Conservation (phyloP, 2,113 vertebrate genomes). For the Siniperca chuatsi region DNA sequence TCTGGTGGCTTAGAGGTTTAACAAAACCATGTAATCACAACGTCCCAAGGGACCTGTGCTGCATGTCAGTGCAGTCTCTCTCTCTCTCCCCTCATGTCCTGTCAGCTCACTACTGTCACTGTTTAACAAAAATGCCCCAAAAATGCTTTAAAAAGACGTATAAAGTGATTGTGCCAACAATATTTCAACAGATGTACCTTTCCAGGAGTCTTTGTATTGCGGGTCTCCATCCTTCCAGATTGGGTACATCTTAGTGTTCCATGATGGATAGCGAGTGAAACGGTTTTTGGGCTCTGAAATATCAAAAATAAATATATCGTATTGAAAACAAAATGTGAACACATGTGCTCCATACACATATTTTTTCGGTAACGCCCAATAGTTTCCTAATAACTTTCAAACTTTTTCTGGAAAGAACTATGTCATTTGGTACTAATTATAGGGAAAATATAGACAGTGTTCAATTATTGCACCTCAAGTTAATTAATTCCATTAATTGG, state of each 20-base stretch:
- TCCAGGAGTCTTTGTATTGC: constrained; percentile 86
- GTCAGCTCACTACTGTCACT: background rate
- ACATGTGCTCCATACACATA: background rate
- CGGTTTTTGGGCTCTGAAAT: constrained; percentile 75
- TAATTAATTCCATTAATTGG: background rate
- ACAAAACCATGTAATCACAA: background rate
- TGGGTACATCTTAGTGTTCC: constrained; percentile 88
- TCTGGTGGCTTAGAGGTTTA: background rate
- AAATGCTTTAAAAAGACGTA: background rate
- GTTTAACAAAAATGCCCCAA: background rate
- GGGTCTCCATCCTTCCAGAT: constrained; percentile 86
- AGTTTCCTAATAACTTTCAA: background rate
- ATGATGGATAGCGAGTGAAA: constrained; percentile 82
- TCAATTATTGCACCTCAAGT: background rate
- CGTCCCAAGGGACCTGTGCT: too few relatives aligned
- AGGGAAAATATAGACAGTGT: background rate
- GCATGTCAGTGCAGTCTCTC: background rate
- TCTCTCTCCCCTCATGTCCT: background rate
- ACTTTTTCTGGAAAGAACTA: background rate
- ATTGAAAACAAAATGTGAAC: background rate
- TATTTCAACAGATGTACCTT: constrained; percentile 78
- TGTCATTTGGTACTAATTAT: background rate
- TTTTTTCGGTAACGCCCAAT: background rate
- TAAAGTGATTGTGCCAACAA: background rate
- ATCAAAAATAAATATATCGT: background rate